phyloP scores from a whole-genome alignment of 1,140 invertebrate species.

The Marisa cornuarietis region DNA sequence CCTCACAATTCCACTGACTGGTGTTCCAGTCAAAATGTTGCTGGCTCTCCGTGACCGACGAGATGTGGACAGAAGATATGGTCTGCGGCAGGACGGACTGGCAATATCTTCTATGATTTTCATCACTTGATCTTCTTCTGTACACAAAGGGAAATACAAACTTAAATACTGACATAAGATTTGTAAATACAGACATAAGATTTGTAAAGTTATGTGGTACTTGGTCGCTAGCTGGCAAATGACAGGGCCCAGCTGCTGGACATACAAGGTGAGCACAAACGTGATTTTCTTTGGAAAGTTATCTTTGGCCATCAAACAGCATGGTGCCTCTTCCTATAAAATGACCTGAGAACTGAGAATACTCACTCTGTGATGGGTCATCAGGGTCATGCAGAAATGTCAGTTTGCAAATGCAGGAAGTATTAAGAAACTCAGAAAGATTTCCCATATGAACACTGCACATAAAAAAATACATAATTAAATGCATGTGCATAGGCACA shows the following conservation, averaged over 20 bases:
- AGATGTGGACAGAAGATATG: constrained; percentile 34
- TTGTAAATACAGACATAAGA: no score
- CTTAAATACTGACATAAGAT: no score
- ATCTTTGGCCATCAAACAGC: not conserved
- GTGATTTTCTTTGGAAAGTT: not conserved
- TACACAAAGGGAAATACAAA: not conserved
- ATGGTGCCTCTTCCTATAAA: not conserved
- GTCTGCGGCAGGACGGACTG: constrained; percentile 35
- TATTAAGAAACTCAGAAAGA: constrained; percentile 91
- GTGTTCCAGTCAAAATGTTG: constrained; percentile 22
- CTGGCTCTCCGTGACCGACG: constrained; percentile 32
- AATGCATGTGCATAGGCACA: not conserved
- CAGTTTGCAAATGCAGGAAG: constrained; percentile 94
- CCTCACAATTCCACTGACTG: constrained; percentile 52
- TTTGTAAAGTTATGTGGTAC: no score
- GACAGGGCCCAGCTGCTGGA: no score
- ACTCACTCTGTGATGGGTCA: constrained; percentile 44
- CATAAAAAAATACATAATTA: not conserved
- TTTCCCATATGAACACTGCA: constrained; percentile 87
- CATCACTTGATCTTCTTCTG: constrained; percentile 31
- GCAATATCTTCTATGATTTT: constrained; percentile 40
- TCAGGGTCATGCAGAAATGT: constrained; percentile 79
- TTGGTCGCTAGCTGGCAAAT: no score
- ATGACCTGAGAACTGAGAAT: no score
- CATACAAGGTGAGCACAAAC: no score